Evolutionary conservation across 2,797 vertebrate genomes (phyloP).

Genomic region (Mormyrops attenuatus): DNA sequence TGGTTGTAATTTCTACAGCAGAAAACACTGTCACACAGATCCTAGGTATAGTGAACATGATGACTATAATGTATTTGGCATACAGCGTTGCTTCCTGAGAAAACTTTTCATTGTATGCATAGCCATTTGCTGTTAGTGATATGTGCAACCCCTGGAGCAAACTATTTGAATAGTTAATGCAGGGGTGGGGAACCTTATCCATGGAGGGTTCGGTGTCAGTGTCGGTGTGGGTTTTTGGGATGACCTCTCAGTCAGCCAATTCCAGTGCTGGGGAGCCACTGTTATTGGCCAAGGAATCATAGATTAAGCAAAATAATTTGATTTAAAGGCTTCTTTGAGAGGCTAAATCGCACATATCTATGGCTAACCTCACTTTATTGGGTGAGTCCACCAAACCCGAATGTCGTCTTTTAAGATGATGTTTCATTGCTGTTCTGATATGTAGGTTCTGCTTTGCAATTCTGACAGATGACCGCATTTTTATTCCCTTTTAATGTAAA

Average conservation of each 20-base stretch:
- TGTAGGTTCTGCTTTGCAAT: not conserved
- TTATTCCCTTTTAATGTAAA: not conserved
- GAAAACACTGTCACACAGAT: not conserved
- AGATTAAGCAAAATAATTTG: too few species aligned
- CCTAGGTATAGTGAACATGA: not conserved
- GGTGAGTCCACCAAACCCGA: not conserved
- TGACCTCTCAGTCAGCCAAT: too few species aligned
- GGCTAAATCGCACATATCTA: not conserved
- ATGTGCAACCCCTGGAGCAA: too few species aligned
- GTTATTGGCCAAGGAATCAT: too few species aligned
- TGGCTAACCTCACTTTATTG: not conserved
- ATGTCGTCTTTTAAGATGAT: not conserved
- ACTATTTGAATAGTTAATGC: too few species aligned
- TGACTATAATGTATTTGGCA: not conserved
- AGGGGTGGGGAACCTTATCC: too few species aligned
- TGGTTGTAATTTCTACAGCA: not conserved
- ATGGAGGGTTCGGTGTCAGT: too few species aligned
- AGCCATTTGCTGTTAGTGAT: too few species aligned
- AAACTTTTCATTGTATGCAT: too few species aligned
- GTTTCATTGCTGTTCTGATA: not conserved
- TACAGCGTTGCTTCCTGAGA: not conserved
- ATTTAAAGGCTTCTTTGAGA: too few species aligned
- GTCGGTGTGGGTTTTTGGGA: too few species aligned
- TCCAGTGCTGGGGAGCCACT: too few species aligned
- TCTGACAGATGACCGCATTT: not conserved